Evolutionary conservation across 2,113 vertebrate genomes (phyloP).

Genomic region (Passer domesticus): DNA sequence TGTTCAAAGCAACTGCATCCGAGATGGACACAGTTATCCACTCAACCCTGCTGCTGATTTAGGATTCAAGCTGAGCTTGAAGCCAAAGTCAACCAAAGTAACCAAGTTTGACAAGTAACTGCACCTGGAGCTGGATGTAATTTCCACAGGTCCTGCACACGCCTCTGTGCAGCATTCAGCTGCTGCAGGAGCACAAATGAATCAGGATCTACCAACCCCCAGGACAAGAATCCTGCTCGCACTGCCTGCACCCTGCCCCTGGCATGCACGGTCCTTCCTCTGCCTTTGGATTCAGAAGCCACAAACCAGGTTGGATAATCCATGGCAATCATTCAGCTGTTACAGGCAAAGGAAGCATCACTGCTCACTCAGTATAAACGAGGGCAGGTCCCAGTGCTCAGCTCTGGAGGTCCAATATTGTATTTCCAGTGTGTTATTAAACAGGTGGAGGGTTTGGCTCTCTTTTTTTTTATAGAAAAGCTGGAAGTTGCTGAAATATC

Average conservation of each 20-base stretch:
- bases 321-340: not conserved
- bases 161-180: rapidly evolving
- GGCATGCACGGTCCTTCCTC: rapidly evolving
- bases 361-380: not conserved
- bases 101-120: conserved; percentile 2
- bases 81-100: not conserved
- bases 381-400: not conserved
- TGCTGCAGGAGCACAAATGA: not conserved
- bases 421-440: not conserved
- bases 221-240: not conserved
- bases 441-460: not conserved
- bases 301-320: not conserved
- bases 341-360: not conserved
- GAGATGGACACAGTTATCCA: not conserved
- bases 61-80: not conserved
- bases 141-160: not conserved
- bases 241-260: not conserved
- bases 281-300: not conserved
- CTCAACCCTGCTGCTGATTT: not conserved
- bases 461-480: not conserved
- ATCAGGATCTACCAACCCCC: not conserved
- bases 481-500: not conserved
- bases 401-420: not conserved
- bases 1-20: not conserved
- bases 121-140: not conserved